Percentiles rank a stretch among this genome's conserved stretches.
These are phyloP conservation scores for Micrastur ruficollis DNA, from an alignment of 2,797 vertebrate species.

Conservation along the genomic window DNA sequence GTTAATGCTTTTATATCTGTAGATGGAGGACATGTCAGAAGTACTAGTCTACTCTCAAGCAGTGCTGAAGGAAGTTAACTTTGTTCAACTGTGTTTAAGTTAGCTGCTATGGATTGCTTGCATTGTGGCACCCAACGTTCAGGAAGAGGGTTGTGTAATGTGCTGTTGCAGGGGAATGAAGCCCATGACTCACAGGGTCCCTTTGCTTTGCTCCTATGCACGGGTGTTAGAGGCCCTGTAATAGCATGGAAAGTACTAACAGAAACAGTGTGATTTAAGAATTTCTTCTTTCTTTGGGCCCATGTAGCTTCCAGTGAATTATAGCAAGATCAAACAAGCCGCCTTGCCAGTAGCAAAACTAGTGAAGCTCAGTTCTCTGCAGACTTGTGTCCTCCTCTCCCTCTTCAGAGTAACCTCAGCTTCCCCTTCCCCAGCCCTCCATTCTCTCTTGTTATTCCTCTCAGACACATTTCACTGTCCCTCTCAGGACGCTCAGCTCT, in stretches of 20 bases:
- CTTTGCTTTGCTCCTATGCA: not conserved
- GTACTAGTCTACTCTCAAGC: not conserved
- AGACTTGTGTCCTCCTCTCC: not conserved
- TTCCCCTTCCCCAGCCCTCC: not conserved
- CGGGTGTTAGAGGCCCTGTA: not conserved
- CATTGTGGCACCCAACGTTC: not conserved
- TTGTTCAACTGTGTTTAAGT: not conserved
- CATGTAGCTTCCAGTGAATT: not conserved
- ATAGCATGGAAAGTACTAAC: not conserved
- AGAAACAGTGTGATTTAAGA: not conserved
- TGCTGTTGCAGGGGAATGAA: not conserved
- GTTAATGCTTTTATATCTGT: not conserved
- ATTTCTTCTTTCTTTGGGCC: not conserved
- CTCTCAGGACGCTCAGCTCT: not conserved
- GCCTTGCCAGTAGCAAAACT: not conserved
- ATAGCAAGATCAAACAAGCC: not conserved
- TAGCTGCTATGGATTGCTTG: not conserved
- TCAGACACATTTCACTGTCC: not conserved
- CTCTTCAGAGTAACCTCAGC: not conserved
- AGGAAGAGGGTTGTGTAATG: conserved; percentile 28
- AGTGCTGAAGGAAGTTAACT: not conserved
- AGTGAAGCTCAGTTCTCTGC: not conserved
- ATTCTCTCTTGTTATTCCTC: not conserved
- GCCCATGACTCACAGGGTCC: not conserved
- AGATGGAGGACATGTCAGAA: not conserved